A percentile compares a stretch with the other conserved stretches of the same genome.
Evolutionary conservation across 2,113 vertebrate genomes (phyloP).

Genomic region (Mesocricetus auratus): DNA sequence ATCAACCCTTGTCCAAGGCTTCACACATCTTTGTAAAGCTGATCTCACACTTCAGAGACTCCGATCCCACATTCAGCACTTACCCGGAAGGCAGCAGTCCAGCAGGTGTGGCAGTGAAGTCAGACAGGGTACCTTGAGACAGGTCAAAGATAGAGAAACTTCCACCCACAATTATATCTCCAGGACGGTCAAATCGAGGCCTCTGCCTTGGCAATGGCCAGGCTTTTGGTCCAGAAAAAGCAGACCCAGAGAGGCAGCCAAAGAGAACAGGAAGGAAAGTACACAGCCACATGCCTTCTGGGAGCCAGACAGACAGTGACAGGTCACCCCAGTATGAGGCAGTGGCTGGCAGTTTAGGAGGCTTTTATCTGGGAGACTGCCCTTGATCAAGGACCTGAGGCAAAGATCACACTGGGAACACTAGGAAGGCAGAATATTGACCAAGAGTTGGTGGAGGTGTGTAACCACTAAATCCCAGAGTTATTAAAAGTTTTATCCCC

Average conservation of each 20-base stretch:
- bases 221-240: not conserved
- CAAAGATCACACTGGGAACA: not conserved
- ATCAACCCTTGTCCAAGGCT: too few species aligned
- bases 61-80: not conserved
- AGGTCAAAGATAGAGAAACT: not conserved
- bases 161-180: not conserved
- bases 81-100: not conserved
- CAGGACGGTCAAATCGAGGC: not conserved
- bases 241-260: not conserved
- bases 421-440: not conserved
- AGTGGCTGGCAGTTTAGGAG: not conserved
- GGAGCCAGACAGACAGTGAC: too few species aligned
- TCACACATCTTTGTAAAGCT: too few species aligned
- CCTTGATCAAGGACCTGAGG: too few species aligned
- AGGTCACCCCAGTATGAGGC: not conserved
- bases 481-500: slow-evolving; percentile 6
- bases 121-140: not conserved
- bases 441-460: not conserved
- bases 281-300: not conserved
- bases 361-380: not conserved
- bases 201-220: not conserved
- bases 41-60: not conserved
- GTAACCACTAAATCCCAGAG: not conserved
- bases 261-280: not conserved
- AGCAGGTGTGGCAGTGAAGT: not conserved